A percentile compares a stretch with the other conserved stretches of the same genome.
These are phyloP conservation scores for Thinocorus orbignyianus DNA, from an alignment of 2,113 vertebrate species.

Conservation along the genomic window DNA sequence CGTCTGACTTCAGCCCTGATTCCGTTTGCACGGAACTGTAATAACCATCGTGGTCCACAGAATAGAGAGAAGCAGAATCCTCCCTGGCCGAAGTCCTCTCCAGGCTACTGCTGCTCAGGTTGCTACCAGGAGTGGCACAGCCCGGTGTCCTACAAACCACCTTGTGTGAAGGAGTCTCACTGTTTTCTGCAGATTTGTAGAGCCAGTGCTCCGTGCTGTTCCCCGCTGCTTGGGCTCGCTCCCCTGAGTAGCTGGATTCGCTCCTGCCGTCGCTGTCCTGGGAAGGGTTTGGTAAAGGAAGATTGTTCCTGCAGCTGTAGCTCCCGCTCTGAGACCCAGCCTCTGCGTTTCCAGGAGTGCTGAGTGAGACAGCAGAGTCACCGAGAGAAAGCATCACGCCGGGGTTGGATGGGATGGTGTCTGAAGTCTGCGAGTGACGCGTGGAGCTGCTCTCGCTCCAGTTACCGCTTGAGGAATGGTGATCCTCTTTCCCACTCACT, in stretches of 20 bases:
- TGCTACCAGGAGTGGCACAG: constrained; percentile 83
- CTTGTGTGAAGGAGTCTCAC: constrained; percentile 69
- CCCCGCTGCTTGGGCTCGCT: constrained; percentile 69
- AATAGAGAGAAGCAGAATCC: constrained; percentile 84
- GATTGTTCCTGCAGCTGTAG: constrained; percentile 46
- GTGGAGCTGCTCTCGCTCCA: constrained; percentile 70
- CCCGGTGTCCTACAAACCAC: constrained; percentile 73
- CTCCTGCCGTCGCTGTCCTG: constrained; percentile 72
- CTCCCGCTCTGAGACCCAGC: constrained; percentile 69
- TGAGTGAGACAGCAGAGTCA: constrained; percentile 72
- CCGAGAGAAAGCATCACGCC: constrained; percentile 68
- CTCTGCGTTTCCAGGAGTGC: constrained; percentile 59
- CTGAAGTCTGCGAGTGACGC: constrained; percentile 60
- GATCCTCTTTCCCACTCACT: constrained; percentile 56
- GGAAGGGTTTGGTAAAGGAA: constrained; percentile 39
- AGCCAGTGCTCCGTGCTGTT: constrained; percentile 80
- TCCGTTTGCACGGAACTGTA: constrained; percentile 82
- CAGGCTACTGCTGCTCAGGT: constrained; percentile 85
- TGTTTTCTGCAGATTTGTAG: constrained; percentile 76
- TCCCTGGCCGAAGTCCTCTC: constrained; percentile 82
- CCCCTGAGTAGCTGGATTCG: constrained; percentile 80
- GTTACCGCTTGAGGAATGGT: constrained; percentile 49
- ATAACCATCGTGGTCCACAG: constrained; percentile 86
- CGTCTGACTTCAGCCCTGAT: constrained; percentile 75
- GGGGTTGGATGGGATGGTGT: constrained; percentile 50